Base-by-base conservation (phyloP, 2,113 vertebrate species). In the Sceloporus undulatus region DNA sequence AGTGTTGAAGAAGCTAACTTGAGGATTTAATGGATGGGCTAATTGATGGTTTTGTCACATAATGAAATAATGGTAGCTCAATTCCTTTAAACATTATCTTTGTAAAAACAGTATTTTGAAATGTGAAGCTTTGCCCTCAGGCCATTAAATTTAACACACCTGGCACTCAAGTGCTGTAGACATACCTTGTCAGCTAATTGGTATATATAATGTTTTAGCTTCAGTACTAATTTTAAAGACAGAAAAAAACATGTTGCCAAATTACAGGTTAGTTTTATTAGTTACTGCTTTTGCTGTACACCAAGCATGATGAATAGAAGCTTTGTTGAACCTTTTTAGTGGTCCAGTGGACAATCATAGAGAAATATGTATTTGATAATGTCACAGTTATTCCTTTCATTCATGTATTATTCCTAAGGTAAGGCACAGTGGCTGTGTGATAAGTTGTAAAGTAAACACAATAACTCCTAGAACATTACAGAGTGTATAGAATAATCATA, bases 171-270 rank as follows among this genome's bases (percentile, higher is more conserved):
- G 19, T 48, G 23, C 80, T 82, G 29, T 52, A 79, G 74, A 68
- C 86, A 84, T 88, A 76, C 71, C 83, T 88, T 78, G 81, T 70
- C 74, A 84, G 23, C 74, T 88, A 88, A 84, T 88, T 88, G 81
- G 62, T 88, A 84, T 77, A 84, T 56, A 88, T 78, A 88, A 84
- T 70, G 23, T 88, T 82, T 84, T 78, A 70, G 42, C 75, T 56
- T 88, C 65, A 56, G 42, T 56, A 40, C 81, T 84, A 84, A 88
- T 84, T 78, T 84, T 78, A 70, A 83, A 84, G 42, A 88, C 18
- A 79, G 85, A 65, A 86, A 88, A 78, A 88, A 84, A 78, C 81
- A 84, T 84, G 62, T 84, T 88, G 52, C 62, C 62, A 83, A 88
- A 88, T 88, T 88, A 78, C 48, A 68, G 62, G 73, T 88, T 88